Base-by-base conservation (phyloP, 2,113 vertebrate species). In the Lasiurus borealis region DNA sequence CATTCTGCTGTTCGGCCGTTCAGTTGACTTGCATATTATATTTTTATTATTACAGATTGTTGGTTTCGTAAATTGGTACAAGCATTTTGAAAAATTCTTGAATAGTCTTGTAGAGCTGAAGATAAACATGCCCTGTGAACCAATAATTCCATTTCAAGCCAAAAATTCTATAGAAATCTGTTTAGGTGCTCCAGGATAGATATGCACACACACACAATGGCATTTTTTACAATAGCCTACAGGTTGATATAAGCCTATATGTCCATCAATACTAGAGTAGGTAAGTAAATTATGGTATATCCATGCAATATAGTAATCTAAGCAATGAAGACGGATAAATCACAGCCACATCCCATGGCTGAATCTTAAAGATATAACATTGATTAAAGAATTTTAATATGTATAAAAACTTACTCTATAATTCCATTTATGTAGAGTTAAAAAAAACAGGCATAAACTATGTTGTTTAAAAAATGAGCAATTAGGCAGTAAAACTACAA, bases 401-500 rank as follows among this genome's bases (percentile, higher is more conserved):
- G 52, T 84, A 16, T 84, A 76, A 90, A 77, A 78, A 31, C 27
- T 88, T 68, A 69, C 23, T 87, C 34, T 68, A 48, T 83, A 76
- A 46, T 69, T 84, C 31, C 15, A 76, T 69, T 88, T 88, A 69
- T 6, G 19, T n/a, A 85, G 72, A 80, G 36, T 72, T 90, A 11
- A 11, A 80, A 92, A 92, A 87, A 85, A 77, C 9, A 85, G 15
- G 52, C 80, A 85, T 54, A 77, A 83, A 25, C 16, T 44, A 66
- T 48, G 89, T 85, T 91, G 50, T 90, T 90, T 91, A 40, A 40
- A 93, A 93, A 76, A 23, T 81, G 64, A 68, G 8, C 76, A 87
- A 82, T 46, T 46, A 92, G 52, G 23, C 13, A 76, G 31, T 57
- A 85, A 88, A 80, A 44, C 73, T 25, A 25, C 34, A 85, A 59